Percentiles rank a stretch among this genome's conserved stretches.
Conservation (phyloP, 1,140 invertebrate genomes). For the Magallana ariakensis region DNA sequence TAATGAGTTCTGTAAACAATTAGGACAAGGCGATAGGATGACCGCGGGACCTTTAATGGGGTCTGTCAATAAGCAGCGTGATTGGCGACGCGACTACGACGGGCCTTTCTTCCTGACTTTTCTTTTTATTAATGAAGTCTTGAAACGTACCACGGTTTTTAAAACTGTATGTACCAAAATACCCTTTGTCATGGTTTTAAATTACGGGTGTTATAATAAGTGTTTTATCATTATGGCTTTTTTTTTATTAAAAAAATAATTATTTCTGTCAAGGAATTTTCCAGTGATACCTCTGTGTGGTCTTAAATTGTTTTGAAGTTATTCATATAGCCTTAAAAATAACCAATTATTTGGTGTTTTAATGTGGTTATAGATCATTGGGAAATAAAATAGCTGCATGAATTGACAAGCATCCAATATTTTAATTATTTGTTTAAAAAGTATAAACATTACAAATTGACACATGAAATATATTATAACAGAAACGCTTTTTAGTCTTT, state of each 20-base stretch:
- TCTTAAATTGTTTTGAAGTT: background rate
- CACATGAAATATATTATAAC: no score
- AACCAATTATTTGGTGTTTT: no score
- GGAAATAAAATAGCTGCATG: no score
- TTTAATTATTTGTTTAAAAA: no score
- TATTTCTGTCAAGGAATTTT: background rate
- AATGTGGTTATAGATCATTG: no score
- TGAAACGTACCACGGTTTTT: background rate
- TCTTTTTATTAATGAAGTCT: no score
- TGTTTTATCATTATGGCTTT: background rate
- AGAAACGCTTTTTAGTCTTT: no score
- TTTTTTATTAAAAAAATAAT: background rate
- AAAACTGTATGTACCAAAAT: background rate
- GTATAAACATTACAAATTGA: no score
- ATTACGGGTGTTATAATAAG: background rate
- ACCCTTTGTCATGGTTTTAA: background rate
- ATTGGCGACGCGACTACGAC: background rate
- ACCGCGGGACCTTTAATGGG: background rate
- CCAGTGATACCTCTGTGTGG: background rate
- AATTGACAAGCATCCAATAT: no score
- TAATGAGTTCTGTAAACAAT: slow-evolving; percentile 28
- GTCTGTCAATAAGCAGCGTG: background rate
- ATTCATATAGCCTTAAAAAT: no score
- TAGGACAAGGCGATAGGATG: background rate
- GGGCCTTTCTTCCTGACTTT: no score